Evolutionary conservation across 2,113 vertebrate species (phyloP), one percentile per base, ranked within the genome.

Genomic region (Rhinichthys klamathensis): DNA sequence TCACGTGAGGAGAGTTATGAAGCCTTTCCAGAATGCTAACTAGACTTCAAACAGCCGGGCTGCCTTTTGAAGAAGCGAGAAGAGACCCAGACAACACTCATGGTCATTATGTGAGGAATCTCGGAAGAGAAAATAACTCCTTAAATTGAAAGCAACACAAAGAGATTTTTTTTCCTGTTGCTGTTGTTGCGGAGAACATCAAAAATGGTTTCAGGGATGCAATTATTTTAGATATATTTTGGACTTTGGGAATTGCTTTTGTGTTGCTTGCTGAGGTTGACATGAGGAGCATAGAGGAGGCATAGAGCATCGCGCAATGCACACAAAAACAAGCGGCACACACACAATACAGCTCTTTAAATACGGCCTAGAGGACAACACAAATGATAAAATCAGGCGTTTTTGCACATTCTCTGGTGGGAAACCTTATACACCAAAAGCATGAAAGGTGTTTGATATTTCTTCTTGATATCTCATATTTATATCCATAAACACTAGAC

Each of bases 211-310:
- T 88, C 74, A 84, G 86, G 85, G 88, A 88, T 85, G 88, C 86
- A 90, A 89, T 90, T 87, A 89, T 87, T 85, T 87, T 77, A 84
- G 84, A 85, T 84, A 87, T 87, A 84, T 89, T 86, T 85, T 87
- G 87, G 76, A 86, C 72, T 85, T 85, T 65, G 70, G 87, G 87
- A 87, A 86, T 86, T 84, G 69, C 84, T 88, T 86, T 88, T 86
- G 84, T 88, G 84, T 61, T 81, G 81, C 76, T 56, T 58, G 76
- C 70, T 84, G 84, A 70, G 83, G 87, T 86, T 88, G 87, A 88
- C 87, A 84, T 51, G 44, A 51, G 63, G 69, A 86, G 75, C 76
- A 30, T 77, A 69, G 69, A 72, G n/a, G 75, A 67, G 79, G 61
- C 84, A 44, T 15, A 35, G 44, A 44, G 63, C 76, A 70, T 18